Evolutionary conservation across 2,113 vertebrate species (phyloP).

Genomic region (Bostrychus sinensis): DNA sequence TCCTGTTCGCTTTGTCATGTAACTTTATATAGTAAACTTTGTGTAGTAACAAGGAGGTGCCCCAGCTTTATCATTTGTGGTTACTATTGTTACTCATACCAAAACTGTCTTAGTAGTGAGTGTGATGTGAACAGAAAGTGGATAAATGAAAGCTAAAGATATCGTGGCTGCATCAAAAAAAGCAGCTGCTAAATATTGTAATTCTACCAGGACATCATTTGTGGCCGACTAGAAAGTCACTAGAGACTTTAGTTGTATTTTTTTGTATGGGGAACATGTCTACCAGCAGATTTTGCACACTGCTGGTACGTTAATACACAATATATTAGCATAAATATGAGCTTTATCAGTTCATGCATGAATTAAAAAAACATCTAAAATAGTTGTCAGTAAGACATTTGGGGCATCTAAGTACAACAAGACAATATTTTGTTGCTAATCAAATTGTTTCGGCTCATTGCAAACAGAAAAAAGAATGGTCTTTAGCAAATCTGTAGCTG

Average conservation of each 20-base stretch:
- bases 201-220: not conserved
- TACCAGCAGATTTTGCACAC: not conserved
- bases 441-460: not conserved
- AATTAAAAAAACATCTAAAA: not conserved
- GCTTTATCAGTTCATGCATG: not conserved
- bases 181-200: not conserved
- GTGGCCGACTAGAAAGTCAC: too few relatives aligned
- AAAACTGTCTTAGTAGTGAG: conserved; percentile 3
- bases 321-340: not conserved
- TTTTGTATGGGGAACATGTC: too few relatives aligned
- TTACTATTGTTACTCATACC: conserved; percentile 14
- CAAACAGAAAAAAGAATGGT: not conserved
- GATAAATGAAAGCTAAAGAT: conserved; percentile 15
- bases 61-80: conserved; percentile 17
- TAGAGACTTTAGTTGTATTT: too few relatives aligned
- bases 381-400: not conserved
- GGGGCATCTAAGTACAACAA: not conserved
- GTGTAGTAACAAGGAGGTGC: conserved; percentile 5
- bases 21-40: conserved; percentile 20
- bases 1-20: not conserved
- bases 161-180: not conserved
- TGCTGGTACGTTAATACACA: too few relatives aligned
- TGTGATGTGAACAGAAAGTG: conserved; percentile 19
- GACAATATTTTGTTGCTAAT: conserved; percentile 3
- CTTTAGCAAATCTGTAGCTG: conserved; percentile 1